A percentile compares a stretch with the other conserved stretches of the same genome.
These are phyloP conservation scores for Drosophila trapezifrons DNA, from an alignment of 1,140 invertebrate species.

Conservation along the genomic window DNA sequence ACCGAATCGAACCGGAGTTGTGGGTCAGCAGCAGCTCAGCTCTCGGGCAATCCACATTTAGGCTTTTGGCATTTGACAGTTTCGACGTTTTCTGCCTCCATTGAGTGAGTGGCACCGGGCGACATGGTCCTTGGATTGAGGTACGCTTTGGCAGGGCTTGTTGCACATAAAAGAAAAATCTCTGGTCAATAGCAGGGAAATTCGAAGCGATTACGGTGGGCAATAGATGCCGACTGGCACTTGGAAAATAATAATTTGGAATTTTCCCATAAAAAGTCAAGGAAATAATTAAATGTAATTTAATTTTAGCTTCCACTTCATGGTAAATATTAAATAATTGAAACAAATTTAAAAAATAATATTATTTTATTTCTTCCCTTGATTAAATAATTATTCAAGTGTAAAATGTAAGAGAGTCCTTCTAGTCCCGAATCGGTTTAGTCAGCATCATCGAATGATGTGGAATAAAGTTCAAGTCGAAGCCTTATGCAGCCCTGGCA, in stretches of 20 bases:
- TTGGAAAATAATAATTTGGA: neutral
- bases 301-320: neutral
- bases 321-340: neutral
- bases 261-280: no score
- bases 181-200: slow-evolving; percentile 63
- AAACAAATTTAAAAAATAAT: no score
- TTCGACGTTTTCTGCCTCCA: slow-evolving; percentile 73
- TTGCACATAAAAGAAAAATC: slow-evolving; percentile 48
- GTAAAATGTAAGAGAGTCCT: slow-evolving; percentile 1
- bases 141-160: neutral
- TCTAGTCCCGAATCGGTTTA: slow-evolving; percentile 40
- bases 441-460: slow-evolving; percentile 46
- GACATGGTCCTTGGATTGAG: slow-evolving; percentile 19
- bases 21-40: slow-evolving; percentile 19
- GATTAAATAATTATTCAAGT: slow-evolving; percentile 9
- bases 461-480: slow-evolving; percentile 38
- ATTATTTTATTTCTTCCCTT: neutral
- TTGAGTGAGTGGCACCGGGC: slow-evolving; percentile 43
- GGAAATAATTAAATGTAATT: neutral
- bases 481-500: slow-evolving; percentile 29
- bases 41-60: slow-evolving; percentile 65
- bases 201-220: slow-evolving; percentile 62
- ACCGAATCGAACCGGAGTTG: slow-evolving; percentile 27
- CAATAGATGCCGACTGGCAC: no score
- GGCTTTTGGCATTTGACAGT: slow-evolving; percentile 82